Conservation (phyloP, 1,140 invertebrate genomes). For the Drosophila lacteicornis region DNA sequence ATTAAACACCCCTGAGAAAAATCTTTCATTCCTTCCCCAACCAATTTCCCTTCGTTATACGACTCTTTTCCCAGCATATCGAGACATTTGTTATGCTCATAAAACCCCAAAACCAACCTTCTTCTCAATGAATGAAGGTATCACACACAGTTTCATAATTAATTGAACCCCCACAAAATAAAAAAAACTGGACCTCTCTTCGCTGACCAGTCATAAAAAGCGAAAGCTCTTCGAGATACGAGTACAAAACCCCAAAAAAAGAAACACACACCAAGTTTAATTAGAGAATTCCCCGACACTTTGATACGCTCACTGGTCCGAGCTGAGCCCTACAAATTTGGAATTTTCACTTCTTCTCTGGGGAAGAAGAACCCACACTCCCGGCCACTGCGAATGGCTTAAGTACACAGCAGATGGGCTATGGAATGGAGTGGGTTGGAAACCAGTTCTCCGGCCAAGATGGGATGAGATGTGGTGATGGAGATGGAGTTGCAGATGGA, state of each 20-base stretch:
- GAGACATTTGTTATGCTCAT: conserved; percentile 22
- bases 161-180: conserved; percentile 34
- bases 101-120: not conserved
- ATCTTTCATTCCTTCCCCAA: no score
- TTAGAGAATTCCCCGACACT: conserved; percentile 64
- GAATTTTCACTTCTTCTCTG: conserved; percentile 59
- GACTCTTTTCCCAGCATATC: conserved; percentile 3
- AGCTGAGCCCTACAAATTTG: conserved; percentile 55
- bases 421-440: conserved; percentile 31
- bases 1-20: not conserved
- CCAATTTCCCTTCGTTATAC: no score
- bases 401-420: conserved; percentile 37
- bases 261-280: conserved; percentile 38
- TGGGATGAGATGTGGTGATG: conserved; percentile 25
- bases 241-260: conserved; percentile 14
- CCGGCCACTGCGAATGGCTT: conserved; percentile 30
- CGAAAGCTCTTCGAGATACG: conserved; percentile 50
- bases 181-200: conserved; percentile 46
- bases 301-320: conserved; percentile 55
- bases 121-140: conserved; percentile 26
- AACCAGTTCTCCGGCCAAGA: conserved; percentile 59
- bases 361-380: conserved; percentile 47
- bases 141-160: conserved; percentile 35
- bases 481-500: not conserved
- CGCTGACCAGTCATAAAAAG: conserved; percentile 50